Conservation (phyloP, 2,113 vertebrate genomes). For the Mugil cephalus region DNA sequence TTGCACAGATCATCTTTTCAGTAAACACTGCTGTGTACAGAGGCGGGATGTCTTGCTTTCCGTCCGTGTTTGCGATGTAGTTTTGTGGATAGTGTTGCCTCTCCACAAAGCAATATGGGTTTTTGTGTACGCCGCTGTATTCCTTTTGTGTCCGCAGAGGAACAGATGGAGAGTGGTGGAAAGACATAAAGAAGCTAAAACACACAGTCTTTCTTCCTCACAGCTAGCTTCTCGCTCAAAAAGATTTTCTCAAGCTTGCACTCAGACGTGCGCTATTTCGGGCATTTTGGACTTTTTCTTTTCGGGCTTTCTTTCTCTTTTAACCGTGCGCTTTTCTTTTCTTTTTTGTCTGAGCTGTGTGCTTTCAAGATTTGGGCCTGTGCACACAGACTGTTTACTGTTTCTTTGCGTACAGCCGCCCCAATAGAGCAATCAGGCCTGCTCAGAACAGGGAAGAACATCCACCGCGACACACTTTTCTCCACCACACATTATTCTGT, state of each 20-base stretch:
- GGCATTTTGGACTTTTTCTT: slow-evolving; percentile 69
- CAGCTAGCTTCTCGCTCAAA: slow-evolving; percentile 69
- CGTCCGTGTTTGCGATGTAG: slow-evolving; percentile 69
- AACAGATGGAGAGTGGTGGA: slow-evolving; percentile 76
- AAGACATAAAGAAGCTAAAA: slow-evolving; percentile 77
- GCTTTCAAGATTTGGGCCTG: slow-evolving; percentile 57
- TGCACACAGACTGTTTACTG: slow-evolving; percentile 44
- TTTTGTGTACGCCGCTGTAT: slow-evolving; percentile 77
- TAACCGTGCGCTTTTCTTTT: slow-evolving; percentile 52
- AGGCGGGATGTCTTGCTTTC: slow-evolving; percentile 58
- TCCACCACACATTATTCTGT: neutral
- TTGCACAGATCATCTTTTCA: slow-evolving; percentile 88
- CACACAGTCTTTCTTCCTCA: slow-evolving; percentile 81
- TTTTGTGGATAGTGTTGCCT: slow-evolving; percentile 78
- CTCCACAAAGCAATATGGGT: slow-evolving; percentile 74
- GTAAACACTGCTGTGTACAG: slow-evolving; percentile 86
- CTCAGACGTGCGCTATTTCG: slow-evolving; percentile 67
- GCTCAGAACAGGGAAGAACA: neutral
- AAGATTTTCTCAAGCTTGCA: slow-evolving; percentile 80
- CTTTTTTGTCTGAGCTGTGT: slow-evolving; percentile 49
- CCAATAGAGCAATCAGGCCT: neutral
- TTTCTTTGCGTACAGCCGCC: slow-evolving; percentile 25
- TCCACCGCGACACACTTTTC: slow-evolving; percentile 1
- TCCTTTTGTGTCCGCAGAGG: slow-evolving; percentile 67
- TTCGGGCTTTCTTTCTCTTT: slow-evolving; percentile 48